Conservation (phyloP, 2,888 invertebrate species). For the Orthosia incerta region DNA sequence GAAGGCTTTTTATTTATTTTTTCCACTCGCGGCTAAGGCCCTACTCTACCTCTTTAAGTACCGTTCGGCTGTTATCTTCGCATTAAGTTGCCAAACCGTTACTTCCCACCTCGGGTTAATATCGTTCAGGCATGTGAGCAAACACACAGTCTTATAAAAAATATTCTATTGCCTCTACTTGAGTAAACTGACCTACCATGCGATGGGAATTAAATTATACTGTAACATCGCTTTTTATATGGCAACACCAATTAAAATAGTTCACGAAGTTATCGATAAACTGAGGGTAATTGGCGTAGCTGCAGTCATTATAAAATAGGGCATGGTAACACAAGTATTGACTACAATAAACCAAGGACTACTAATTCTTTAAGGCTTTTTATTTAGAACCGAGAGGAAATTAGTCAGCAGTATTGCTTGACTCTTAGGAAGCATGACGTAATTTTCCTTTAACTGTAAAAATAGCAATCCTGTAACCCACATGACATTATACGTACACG, state of each 20-base stretch:
- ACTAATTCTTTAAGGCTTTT: background rate
- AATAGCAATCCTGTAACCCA: slow-evolving; percentile 15
- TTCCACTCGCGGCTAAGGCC: slow-evolving; percentile 56
- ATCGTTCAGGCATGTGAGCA: slow-evolving; percentile 71
- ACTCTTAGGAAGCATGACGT: slow-evolving; percentile 43
- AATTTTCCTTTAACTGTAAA: slow-evolving; percentile 63
- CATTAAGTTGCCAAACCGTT: slow-evolving; percentile 78
- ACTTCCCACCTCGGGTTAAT: slow-evolving; percentile 71
- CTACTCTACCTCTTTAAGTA: slow-evolving; percentile 69
- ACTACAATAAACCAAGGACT: background rate
- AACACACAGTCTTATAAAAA: slow-evolving; percentile 62
- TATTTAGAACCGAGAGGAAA: slow-evolving; percentile 26
- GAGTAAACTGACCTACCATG: slow-evolving; percentile 63
- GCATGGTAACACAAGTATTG: background rate
- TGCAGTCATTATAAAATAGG: slow-evolving; percentile 21
- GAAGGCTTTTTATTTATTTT: slow-evolving; percentile 62
- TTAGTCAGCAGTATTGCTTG: slow-evolving; percentile 25
- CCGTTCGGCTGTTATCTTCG: slow-evolving; percentile 78
- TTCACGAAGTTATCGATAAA: slow-evolving; percentile 34
- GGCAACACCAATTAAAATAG: slow-evolving; percentile 47
- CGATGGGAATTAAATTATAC: slow-evolving; percentile 62
- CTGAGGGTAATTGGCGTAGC: slow-evolving; percentile 45
- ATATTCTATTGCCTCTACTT: slow-evolving; percentile 50
- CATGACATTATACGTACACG: slow-evolving; percentile 17
- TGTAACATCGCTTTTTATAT: slow-evolving; percentile 47